Base-by-base conservation (phyloP, 64 coral and sea anemone genomes). In the Actinia tenebrosa region DNA sequence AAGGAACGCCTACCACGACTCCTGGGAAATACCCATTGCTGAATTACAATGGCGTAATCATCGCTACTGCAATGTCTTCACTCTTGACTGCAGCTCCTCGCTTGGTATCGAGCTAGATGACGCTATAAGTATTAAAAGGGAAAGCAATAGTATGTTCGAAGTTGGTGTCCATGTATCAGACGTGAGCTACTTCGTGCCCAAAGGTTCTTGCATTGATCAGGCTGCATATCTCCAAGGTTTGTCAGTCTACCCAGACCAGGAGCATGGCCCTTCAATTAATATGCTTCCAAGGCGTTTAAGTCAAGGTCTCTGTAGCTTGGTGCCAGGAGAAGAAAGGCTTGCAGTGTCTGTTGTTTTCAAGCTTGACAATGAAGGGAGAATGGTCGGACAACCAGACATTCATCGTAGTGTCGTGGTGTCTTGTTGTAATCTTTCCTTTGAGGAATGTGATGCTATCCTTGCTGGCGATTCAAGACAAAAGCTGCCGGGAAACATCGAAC, bases 161-260 rank as follows among this genome's bases (percentile, higher is more conserved):
- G 77, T 98, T 25, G 90, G 89, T 60, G 85, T 98, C 47, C 96
- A 98, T 53, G 86, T 98, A 53, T 50, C 96, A 18, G 96, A 98
- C 89, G 90, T 95, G 11, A 89, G 89, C 16, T 98, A 92, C 80
- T 98, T 95, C 45, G 79, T 98, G 14, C 20, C 84, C 3, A 98
- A 98, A 77, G 83, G 80, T 84, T 92, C 86, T 60, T 54, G 37
- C 10, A 7, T 90, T 7, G 96, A 98, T 63, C 72, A 83, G 59
- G 89, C 85, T 20, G 96, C 96, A 5, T 45, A 63, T 42, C 44
- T 60, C 1, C 90, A 88, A 83, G 96, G 90, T 7, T 59, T 86
- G 26, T 95, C 96, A 13, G 88, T 93, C 26, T 92, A 98, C 53
- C 89, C 91, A 44, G 80, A 87, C 16, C 86, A 87, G 1, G 79